Conservation (phyloP, 2,113 vertebrate species). For the Steatornis caripensis region DNA sequence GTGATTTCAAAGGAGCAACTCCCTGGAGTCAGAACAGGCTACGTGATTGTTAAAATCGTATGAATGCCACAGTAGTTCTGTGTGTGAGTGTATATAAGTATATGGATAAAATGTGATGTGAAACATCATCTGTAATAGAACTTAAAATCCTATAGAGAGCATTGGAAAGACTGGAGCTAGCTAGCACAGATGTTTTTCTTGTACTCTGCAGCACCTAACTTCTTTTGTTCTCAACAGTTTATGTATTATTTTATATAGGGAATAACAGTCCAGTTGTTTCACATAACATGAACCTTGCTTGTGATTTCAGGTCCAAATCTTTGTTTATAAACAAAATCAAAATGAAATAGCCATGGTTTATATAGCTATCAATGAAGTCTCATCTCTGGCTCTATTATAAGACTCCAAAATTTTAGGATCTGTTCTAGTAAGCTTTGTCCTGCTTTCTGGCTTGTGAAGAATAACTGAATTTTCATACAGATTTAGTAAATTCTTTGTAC, state of each 20-base stretch:
- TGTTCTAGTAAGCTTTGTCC: not conserved
- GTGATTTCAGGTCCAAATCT: not conserved
- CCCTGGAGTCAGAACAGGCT: not conserved
- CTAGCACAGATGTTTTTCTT: not conserved
- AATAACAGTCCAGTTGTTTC: not conserved
- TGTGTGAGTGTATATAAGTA: not conserved
- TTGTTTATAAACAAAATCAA: not conserved
- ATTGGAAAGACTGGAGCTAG: not conserved
- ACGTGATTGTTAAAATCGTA: accelerated
- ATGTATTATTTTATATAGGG: not conserved
- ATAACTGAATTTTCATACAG: not conserved
- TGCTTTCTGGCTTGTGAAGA: not conserved
- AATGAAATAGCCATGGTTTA: not conserved
- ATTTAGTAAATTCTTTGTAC: not conserved
- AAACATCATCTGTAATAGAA: not conserved
- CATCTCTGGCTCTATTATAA: not conserved
- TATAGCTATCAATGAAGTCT: not conserved
- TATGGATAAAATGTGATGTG: not conserved
- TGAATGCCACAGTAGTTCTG: not conserved
- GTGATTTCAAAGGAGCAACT: not conserved
- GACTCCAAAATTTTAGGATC: not conserved
- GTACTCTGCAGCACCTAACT: not conserved
- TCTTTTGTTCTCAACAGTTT: not conserved
- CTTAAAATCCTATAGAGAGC: not conserved
- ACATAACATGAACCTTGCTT: not conserved